A percentile compares a stretch with the other conserved stretches of the same genome.
Conservation (phyloP, 2,113 vertebrate genomes). For the Muntiacus reevesi region DNA sequence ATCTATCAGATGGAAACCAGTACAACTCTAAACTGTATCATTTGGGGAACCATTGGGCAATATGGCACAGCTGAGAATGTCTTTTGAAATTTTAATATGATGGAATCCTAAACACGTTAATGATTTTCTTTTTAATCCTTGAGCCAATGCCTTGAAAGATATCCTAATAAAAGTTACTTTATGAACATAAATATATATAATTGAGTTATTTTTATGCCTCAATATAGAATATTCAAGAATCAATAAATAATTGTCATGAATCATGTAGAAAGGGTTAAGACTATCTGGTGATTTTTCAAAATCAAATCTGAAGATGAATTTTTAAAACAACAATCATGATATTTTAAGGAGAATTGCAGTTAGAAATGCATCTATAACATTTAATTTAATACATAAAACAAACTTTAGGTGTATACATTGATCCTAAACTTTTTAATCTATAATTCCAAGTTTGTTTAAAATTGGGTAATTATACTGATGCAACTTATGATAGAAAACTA, state of each 20-base stretch:
- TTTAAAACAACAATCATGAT: neutral
- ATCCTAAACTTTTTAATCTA: neutral
- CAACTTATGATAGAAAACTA: neutral
- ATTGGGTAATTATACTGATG: neutral
- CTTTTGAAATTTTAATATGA: slow-evolving; percentile 10
- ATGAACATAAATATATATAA: neutral
- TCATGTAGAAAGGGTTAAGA: neutral
- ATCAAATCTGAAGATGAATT: neutral
- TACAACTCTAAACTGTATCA: neutral
- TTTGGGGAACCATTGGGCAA: neutral
- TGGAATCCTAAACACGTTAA: neutral
- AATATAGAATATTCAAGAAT: neutral
- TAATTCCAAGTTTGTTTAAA: neutral
- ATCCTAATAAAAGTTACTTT: neutral
- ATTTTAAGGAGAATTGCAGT: neutral
- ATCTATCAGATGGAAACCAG: neutral
- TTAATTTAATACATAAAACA: neutral
- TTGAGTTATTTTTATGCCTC: neutral
- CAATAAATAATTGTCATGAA: neutral
- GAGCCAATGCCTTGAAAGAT: neutral
- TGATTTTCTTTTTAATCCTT: neutral
- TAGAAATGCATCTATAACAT: neutral
- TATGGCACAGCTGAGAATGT: neutral
- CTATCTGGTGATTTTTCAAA: neutral
- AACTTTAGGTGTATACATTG: neutral